Evolutionary conservation across 2,888 invertebrate genomes (phyloP), one percentile per base, ranked within the genome.

Genomic region (Apocheima hispidaria): DNA sequence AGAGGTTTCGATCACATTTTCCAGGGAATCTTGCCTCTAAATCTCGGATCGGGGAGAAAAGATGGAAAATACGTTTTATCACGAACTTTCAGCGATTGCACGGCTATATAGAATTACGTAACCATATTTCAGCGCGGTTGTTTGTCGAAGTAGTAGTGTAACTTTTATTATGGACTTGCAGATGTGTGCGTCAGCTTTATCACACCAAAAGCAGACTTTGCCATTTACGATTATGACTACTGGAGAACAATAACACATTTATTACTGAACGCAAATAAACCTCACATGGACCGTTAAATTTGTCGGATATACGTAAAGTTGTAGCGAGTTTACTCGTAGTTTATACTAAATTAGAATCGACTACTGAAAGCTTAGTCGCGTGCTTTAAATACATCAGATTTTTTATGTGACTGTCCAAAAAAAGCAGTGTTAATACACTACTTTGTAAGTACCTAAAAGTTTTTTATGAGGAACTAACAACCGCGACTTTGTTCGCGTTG

Each of bases 1-100:
- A 65, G 60, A 53, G 54, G 68, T 73, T 79, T 79, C 73, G 75
- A 75, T 75, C 71, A 68, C 74, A 71, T 73, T 71, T 67, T 67
- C 68, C 69, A 7, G 68, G 53, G 66, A 71, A 73, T 79, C 69
- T 71, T 73, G 43, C 62, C 55, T 55, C 67, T 60, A 68, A 72
- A 73, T 65, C 69, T 71, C 58, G 56, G 58, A 57, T 54, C 43
- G 59, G 36, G 65, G 67, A 65, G 66, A 62, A 63, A 71, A 65
- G 61, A 35, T 14, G 54, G 48, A 50, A 59, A 51, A 50, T 53
- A 64, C 68, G 68, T 77, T 77, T 74, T 69, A 70, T 73, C 71
- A 43, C 59, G 63, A 72, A 66, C 69, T 69, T 44, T 56, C 55
- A 49, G 41, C 41, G 30, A 56, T 53, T 35, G 64, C 66, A 62